Conservation (phyloP, 2,113 vertebrate species). For the Pangasianodon gigas region DNA sequence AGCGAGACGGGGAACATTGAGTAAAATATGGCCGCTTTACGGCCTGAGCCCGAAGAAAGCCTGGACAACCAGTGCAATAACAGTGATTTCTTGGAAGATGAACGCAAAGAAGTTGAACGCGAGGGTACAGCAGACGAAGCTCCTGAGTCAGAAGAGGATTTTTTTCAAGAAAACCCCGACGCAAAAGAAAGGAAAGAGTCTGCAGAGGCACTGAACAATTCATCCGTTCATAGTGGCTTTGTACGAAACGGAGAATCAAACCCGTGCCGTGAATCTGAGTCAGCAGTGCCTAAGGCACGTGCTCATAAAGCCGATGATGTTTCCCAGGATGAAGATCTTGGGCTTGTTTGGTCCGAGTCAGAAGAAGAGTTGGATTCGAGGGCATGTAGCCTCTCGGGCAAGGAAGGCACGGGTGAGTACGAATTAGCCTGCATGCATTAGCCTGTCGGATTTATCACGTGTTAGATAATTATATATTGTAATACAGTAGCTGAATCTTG, state of each 20-base stretch:
- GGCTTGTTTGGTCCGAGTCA: slow-evolving; percentile 60
- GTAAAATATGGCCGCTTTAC: slow-evolving; percentile 75
- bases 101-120: slow-evolving; percentile 8
- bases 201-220: slow-evolving; percentile 8
- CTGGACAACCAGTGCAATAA: slow-evolving; percentile 58
- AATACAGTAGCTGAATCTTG: not conserved
- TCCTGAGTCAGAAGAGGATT: not conserved
- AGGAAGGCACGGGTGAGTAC: slow-evolving; percentile 60
- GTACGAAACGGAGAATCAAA: slow-evolving; percentile 22
- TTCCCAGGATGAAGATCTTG: slow-evolving; percentile 41
- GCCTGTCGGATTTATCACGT: not conserved
- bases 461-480: not conserved
- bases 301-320: slow-evolving; percentile 44
- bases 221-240: slow-evolving; percentile 13
- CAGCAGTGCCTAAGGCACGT: not conserved
- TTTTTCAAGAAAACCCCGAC: not conserved
- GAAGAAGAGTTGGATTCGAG: slow-evolving; percentile 52
- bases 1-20: slow-evolving; percentile 64
- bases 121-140: not conserved
- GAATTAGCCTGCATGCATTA: not conserved
- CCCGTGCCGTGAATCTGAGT: not conserved
- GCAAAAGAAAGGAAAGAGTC: not conserved
- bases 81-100: slow-evolving; percentile 43
- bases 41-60: slow-evolving; percentile 61
- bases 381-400: slow-evolving; percentile 26